Percentiles rank a stretch among this genome's conserved stretches.
Conservation (phyloP, 2,797 vertebrate genomes). For the Pygocentrus nattereri region DNA sequence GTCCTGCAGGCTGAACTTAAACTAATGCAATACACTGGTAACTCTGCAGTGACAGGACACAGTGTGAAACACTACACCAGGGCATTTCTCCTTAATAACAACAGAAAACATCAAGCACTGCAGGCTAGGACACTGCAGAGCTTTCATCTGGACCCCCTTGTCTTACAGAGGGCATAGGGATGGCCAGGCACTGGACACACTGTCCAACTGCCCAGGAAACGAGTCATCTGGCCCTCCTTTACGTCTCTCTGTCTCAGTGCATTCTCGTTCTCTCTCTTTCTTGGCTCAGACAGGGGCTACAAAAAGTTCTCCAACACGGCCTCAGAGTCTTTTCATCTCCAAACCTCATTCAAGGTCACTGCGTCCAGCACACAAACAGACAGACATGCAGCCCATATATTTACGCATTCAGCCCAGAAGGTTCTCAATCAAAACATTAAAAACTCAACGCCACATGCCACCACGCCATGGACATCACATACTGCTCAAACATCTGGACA, state of each 20-base stretch:
- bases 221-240: neutral
- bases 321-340: neutral
- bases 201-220: neutral
- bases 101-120: neutral
- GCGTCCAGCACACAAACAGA: neutral
- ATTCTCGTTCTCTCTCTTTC: neutral
- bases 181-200: neutral
- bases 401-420: constrained; percentile 1
- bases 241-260: neutral
- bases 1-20: neutral
- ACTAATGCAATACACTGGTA: neutral
- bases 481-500: constrained; percentile 56
- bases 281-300: neutral
- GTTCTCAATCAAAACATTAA: constrained; percentile 26
- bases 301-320: neutral
- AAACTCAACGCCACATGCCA: constrained; percentile 38
- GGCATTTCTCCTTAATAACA: neutral
- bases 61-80: neutral
- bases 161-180: constrained; percentile 9
- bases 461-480: constrained; percentile 34
- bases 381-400: neutral
- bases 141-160: neutral
- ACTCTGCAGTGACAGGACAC: neutral
- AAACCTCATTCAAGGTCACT: neutral
- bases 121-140: neutral